phyloP scores from a whole-genome alignment of 2,113 vertebrate genomes.

The Dendrocopos noguchii region DNA sequence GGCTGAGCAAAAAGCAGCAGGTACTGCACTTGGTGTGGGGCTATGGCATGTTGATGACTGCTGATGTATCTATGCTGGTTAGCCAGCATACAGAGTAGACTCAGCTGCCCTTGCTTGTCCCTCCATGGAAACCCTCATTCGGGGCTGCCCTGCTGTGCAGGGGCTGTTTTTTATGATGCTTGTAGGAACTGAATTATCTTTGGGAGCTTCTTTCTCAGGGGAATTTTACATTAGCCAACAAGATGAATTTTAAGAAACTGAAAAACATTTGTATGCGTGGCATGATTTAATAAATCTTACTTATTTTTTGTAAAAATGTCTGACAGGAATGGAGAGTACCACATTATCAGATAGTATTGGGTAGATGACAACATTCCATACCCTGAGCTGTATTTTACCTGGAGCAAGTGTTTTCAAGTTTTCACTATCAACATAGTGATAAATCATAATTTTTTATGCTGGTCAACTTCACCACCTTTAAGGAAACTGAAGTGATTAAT shows the following conservation, averaged over 20 bases:
- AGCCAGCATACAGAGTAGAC: not conserved
- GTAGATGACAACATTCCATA: not conserved
- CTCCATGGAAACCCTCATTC: not conserved
- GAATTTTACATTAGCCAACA: not conserved
- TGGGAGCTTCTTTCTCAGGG: not conserved
- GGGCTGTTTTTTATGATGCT: not conserved
- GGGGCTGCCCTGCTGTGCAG: not conserved
- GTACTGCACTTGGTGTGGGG: not conserved
- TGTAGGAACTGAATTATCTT: not conserved
- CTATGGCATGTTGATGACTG: fast-evolving
- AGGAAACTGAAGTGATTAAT: not conserved
- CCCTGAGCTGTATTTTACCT: not conserved
- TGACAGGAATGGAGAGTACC: not conserved
- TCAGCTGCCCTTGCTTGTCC: not conserved
- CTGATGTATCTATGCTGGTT: not conserved
- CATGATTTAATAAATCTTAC: not conserved
- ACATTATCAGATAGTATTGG: not conserved
- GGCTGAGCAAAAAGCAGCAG: not conserved
- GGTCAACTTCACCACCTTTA: not conserved
- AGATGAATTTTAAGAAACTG: not conserved
- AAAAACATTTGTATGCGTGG: not conserved
- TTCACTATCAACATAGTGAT: not conserved
- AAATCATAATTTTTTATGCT: not conserved
- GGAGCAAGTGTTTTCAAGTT: not conserved
- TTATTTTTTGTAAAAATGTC: not conserved